phyloP scores from a whole-genome alignment of 2,797 vertebrate species.

The Trachops cirrhosus region DNA sequence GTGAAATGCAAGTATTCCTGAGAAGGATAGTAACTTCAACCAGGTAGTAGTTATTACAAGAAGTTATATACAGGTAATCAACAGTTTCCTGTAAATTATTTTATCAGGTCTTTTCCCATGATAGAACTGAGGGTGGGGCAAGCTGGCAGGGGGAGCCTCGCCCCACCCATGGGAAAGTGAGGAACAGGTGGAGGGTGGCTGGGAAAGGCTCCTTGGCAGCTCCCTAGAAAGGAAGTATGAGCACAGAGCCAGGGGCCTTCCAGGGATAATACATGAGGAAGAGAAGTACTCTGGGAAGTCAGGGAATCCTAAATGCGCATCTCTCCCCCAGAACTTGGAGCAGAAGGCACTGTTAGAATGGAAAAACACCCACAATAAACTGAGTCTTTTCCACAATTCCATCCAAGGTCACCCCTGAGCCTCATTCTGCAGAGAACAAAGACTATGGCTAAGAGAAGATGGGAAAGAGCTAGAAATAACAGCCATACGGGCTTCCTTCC shows the following conservation, averaged over 20 bases:
- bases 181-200: too few relatives aligned
- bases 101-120: neutral
- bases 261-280: neutral
- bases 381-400: neutral
- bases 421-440: neutral
- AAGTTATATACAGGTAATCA: conserved; percentile 8
- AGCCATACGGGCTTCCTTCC: neutral
- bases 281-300: neutral
- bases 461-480: neutral
- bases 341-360: neutral
- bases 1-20: conserved; percentile 4
- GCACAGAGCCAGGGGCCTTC: neutral
- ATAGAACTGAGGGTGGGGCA: neutral
- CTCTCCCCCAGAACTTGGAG: neutral
- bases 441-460: neutral
- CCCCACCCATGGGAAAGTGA: too few relatives aligned
- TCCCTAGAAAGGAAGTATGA: neutral
- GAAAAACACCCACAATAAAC: neutral
- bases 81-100: neutral
- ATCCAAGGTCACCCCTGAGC: neutral
- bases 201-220: too few relatives aligned
- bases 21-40: neutral
- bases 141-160: too few relatives aligned
- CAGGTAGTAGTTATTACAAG: neutral
- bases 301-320: neutral